Evolutionary conservation across 92 coral and sea anemone genomes (phyloP).

Genomic region (Epizoanthus fatuus): DNA sequence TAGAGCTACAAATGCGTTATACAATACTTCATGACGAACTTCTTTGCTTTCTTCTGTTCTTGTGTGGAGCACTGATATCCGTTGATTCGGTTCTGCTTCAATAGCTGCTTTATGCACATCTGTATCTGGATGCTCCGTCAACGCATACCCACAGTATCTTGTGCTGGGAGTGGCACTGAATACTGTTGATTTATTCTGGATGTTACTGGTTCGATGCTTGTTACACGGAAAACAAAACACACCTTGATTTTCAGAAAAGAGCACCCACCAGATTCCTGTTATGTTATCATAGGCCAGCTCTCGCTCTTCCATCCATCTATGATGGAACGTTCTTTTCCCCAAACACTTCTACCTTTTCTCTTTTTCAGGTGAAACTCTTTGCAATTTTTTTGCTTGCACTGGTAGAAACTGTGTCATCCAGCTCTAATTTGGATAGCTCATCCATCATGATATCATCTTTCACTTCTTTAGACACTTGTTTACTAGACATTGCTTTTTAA

Average conservation of each 20-base stretch:
- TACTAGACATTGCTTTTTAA: no score
- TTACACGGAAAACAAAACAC: slow-evolving; percentile 44
- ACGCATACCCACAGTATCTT: slow-evolving; percentile 35
- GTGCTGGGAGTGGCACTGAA: slow-evolving; percentile 31
- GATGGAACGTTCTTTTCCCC: slow-evolving; percentile 41
- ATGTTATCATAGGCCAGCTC: slow-evolving; percentile 45
- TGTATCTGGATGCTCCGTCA: slow-evolving; percentile 32
- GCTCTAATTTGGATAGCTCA: no score
- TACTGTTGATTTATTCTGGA: slow-evolving; percentile 52
- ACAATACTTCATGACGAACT: slow-evolving; percentile 38
- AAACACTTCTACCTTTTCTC: neutral
- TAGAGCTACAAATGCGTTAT: slow-evolving; percentile 58
- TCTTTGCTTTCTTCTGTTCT: slow-evolving; percentile 32
- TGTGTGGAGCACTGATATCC: slow-evolving; percentile 40
- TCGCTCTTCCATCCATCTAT: slow-evolving; percentile 51
- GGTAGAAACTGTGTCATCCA: no score
- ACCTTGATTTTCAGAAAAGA: slow-evolving; percentile 50
- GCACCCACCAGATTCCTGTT: slow-evolving; percentile 49
- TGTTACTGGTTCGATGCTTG: slow-evolving; percentile 47
- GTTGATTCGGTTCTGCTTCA: slow-evolving; percentile 46
- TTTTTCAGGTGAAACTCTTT: no score
- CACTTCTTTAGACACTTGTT: no score
- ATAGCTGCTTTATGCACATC: slow-evolving; percentile 56
- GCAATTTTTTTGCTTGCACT: no score
- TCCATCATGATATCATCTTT: no score